Evolutionary conservation across 2,797 vertebrate genomes (phyloP).

Genomic region (Euthynnus affinis): DNA sequence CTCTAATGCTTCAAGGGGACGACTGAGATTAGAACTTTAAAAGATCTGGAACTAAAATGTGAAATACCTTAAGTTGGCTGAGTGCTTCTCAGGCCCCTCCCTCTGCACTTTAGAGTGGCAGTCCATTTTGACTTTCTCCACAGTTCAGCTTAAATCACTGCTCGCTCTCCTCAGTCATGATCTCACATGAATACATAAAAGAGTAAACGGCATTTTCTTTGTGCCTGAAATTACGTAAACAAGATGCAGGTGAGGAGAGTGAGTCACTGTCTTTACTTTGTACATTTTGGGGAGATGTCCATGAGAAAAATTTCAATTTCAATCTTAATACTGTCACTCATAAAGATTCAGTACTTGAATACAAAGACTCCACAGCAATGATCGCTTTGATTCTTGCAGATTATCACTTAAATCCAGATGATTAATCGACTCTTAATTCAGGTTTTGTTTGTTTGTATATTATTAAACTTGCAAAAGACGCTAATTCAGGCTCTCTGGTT

Average conservation of each 20-base stretch:
- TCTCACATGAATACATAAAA: constrained; percentile 11
- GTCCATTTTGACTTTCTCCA: constrained; percentile 14
- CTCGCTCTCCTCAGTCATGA: background rate
- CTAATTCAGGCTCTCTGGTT: too few species aligned
- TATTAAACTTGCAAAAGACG: background rate
- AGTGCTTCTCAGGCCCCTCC: background rate
- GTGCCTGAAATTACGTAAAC: constrained; percentile 33
- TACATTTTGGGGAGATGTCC: constrained; percentile 4
- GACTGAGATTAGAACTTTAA: background rate
- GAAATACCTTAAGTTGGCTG: background rate
- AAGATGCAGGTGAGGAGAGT: background rate
- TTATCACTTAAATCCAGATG: background rate
- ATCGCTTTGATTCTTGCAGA: background rate
- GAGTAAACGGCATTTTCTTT: constrained; percentile 17
- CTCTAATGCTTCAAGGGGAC: constrained; percentile 9
- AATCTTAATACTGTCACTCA: constrained; percentile 35
- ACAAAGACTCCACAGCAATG: background rate
- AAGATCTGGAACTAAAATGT: background rate
- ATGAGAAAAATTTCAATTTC: background rate
- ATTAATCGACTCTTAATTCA: too few species aligned
- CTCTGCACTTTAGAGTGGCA: background rate
- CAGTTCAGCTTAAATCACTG: constrained; percentile 19
- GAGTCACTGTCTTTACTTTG: background rate
- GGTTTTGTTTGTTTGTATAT: too few species aligned
- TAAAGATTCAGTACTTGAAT: background rate